Evolutionary conservation across 1,140 invertebrate genomes (phyloP).

Genomic region (Leptonema lineaticorne): DNA sequence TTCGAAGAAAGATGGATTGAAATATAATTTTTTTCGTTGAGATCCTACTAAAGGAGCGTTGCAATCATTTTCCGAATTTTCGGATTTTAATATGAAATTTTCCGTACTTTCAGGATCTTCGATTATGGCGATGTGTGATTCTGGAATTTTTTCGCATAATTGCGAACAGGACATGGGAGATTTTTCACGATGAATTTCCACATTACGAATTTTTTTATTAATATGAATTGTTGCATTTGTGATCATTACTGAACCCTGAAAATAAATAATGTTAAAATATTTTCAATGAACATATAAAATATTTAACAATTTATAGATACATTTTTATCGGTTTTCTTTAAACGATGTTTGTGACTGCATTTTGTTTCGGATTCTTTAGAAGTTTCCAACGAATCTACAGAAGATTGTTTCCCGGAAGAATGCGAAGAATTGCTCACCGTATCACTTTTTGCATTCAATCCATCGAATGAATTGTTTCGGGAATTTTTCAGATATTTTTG

Average conservation of each 20-base stretch:
- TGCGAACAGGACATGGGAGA: neutral
- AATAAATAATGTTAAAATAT: slow-evolving; percentile 13
- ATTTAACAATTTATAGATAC: neutral
- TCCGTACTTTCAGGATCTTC: slow-evolving; percentile 51
- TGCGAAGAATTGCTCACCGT: slow-evolving; percentile 24
- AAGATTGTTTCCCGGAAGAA: slow-evolving; percentile 10
- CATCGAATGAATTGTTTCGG: slow-evolving; percentile 6
- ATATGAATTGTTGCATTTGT: slow-evolving; percentile 13
- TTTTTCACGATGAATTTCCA: too few species aligned
- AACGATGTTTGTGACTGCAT: neutral
- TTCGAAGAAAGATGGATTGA: slow-evolving; percentile 87
- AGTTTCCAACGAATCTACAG: neutral
- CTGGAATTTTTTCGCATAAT: slow-evolving; percentile 46
- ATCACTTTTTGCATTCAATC: slow-evolving; percentile 14
- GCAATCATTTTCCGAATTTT: slow-evolving; percentile 41
- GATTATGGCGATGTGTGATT: slow-evolving; percentile 51
- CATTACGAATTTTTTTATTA: neutral
- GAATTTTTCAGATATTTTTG: slow-evolving; percentile 31
- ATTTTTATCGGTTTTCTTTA: neutral
- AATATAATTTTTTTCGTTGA: slow-evolving; percentile 75
- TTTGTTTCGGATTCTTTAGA: slow-evolving; percentile 12
- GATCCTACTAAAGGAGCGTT: slow-evolving; percentile 42
- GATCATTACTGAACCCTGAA: neutral
- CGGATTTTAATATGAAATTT: slow-evolving; percentile 45
- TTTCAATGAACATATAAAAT: neutral